These are phyloP conservation scores for Pangasius djambal DNA, from an alignment of 2,797 vertebrate species.

Conservation along the genomic window DNA sequence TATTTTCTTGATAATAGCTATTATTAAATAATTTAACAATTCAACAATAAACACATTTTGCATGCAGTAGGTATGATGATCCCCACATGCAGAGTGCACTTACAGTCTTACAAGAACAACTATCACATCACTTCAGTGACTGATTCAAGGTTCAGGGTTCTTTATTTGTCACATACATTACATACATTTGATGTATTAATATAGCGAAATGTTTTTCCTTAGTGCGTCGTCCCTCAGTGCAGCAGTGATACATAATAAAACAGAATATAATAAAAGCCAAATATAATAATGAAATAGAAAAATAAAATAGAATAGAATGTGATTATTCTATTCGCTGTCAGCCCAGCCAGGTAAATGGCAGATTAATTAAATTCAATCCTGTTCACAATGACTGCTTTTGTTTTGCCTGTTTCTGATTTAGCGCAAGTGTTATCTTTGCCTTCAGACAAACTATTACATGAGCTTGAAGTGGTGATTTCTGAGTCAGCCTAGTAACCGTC, in stretches of 20 bases:
- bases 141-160: too few relatives aligned
- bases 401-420: background rate
- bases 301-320: too few relatives aligned
- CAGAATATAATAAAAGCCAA: too few relatives aligned
- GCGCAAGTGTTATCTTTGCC: background rate
- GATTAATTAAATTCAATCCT: background rate
- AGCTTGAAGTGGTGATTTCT: conserved; percentile 16
- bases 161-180: too few relatives aligned
- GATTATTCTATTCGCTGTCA: background rate
- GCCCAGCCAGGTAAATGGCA: background rate
- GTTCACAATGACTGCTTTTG: background rate
- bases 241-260: too few relatives aligned
- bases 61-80: background rate
- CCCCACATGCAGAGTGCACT: background rate
- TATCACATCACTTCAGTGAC: too few relatives aligned
- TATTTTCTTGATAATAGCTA: background rate
- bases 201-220: too few relatives aligned
- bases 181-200: too few relatives aligned
- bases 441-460: conserved; percentile 7
- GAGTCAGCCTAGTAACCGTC: conserved; percentile 44
- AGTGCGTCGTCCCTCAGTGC: too few relatives aligned
- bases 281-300: too few relatives aligned
- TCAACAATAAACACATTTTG: background rate
- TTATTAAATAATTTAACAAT: background rate
- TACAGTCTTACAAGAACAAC: background rate